These are phyloP conservation scores for Galeruca laticollis DNA, from an alignment of 2,888 invertebrate species.

Conservation along the genomic window DNA sequence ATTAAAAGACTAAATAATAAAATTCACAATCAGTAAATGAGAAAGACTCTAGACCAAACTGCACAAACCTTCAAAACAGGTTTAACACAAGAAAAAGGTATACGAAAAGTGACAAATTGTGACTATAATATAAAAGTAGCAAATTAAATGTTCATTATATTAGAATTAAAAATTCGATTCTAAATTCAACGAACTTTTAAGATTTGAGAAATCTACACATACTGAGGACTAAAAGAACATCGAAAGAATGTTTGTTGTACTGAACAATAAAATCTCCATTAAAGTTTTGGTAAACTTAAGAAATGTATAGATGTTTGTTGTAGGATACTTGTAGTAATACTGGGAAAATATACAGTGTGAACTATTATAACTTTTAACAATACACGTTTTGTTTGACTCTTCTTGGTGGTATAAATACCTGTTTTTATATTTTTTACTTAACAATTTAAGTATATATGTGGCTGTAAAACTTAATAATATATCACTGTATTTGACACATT, in stretches of 20 bases:
- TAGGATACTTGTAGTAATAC: slow-evolving; percentile 59
- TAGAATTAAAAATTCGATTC: too few relatives aligned
- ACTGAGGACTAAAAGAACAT: slow-evolving; percentile 12
- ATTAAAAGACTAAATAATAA: too few relatives aligned
- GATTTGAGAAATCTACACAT: too few relatives aligned
- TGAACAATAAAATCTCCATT: slow-evolving; percentile 27
- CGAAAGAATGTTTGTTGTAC: slow-evolving; percentile 4
- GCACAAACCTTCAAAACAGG: too few relatives aligned
- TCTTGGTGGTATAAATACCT: slow-evolving; percentile 43
- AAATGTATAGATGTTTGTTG: slow-evolving; percentile 63
- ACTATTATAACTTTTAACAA: slow-evolving; percentile 47
- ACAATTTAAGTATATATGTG: slow-evolving; percentile 54
- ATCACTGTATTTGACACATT: slow-evolving; percentile 59
- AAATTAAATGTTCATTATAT: too few relatives aligned
- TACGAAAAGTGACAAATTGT: too few relatives aligned
- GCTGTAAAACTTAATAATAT: slow-evolving; percentile 56
- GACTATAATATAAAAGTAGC: too few relatives aligned
- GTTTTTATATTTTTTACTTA: slow-evolving; percentile 58
- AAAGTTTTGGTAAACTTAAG: slow-evolving; percentile 42
- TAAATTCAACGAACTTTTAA: too few relatives aligned
- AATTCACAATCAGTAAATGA: too few relatives aligned
- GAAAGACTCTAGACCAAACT: too few relatives aligned
- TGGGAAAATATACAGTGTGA: slow-evolving; percentile 51
- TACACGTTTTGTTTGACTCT: slow-evolving; percentile 39
- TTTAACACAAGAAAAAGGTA: too few relatives aligned